Conservation (phyloP, 2,113 vertebrate genomes). For the Mola mola region DNA sequence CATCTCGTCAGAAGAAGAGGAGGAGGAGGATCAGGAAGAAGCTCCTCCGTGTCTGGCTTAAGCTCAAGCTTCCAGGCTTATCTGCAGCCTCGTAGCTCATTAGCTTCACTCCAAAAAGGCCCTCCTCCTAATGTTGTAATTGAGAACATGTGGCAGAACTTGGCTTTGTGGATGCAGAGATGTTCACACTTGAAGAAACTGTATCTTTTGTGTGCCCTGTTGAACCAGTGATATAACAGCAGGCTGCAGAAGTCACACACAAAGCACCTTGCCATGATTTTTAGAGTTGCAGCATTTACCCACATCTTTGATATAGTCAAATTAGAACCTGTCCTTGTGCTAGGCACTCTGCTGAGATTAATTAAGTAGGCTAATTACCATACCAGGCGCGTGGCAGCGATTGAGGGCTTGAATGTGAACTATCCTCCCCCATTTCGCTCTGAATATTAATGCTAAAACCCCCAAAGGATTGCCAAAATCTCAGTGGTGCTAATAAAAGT, state of each 20-base stretch:
- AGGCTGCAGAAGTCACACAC: conserved; percentile 30
- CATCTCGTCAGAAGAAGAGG: conserved; percentile 23
- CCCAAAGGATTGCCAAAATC: conserved; percentile 71
- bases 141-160: conserved; percentile 67
- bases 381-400: conserved; percentile 73
- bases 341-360: conserved; percentile 76
- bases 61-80: conserved; percentile 60
- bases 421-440: conserved; percentile 76
- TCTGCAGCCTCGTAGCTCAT: conserved; percentile 55
- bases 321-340: conserved; percentile 75
- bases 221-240: conserved; percentile 18
- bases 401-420: conserved; percentile 76
- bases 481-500: conserved; percentile 66
- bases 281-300: conserved; percentile 48
- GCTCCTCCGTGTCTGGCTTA: conserved; percentile 40
- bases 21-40: conserved; percentile 21
- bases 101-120: conserved; percentile 75
- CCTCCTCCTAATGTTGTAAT: conserved; percentile 66
- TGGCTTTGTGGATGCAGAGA: conserved; percentile 41
- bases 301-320: conserved; percentile 66
- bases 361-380: conserved; percentile 79
- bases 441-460: conserved; percentile 78
- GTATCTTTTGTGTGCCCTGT: conserved; percentile 22
- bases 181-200: conserved; percentile 25
- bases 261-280: conserved; percentile 31